Conservation (phyloP, 2,113 vertebrate species). For the Phyllopteryx taeniolatus region DNA sequence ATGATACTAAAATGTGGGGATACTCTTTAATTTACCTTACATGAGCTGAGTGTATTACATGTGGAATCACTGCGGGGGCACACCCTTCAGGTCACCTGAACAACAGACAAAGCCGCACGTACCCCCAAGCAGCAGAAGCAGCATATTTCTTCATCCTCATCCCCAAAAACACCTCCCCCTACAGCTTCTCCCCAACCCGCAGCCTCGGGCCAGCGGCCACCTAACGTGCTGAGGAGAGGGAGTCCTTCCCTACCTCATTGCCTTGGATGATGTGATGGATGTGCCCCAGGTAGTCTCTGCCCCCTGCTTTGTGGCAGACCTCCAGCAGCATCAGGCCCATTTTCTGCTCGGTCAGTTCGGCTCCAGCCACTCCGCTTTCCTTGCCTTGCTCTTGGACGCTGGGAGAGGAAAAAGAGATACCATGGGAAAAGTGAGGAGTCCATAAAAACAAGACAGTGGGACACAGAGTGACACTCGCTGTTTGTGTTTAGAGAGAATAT, state of each 20-base stretch:
- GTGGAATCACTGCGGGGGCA: conserved; percentile 40
- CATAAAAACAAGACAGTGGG: not conserved
- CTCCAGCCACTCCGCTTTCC: conserved; percentile 68
- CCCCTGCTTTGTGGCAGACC: conserved; percentile 99
- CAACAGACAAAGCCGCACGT: conserved; percentile 47
- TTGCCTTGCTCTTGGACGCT: conserved; percentile 74
- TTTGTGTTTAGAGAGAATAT: too few species aligned
- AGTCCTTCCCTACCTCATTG: conserved; percentile 98
- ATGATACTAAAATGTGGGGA: conserved; percentile 22
- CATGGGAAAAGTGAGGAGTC: not conserved
- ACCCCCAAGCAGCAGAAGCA: conserved; percentile 40
- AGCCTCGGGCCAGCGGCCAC: conserved; percentile 90
- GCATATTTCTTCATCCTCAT: conserved; percentile 73
- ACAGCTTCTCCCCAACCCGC: conserved; percentile 79
- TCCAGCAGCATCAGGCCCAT: conserved; percentile 96
- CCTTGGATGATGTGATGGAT: conserved; percentile 99
- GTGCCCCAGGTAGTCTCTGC: conserved; percentile 93
- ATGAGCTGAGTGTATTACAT: conserved; percentile 26
- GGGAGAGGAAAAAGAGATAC: conserved; percentile 44
- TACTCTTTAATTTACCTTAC: conserved; percentile 11
- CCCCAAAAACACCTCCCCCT: conserved; percentile 57
- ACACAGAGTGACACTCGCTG: not conserved
- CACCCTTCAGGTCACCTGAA: conserved; percentile 56
- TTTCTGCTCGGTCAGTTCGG: conserved; percentile 96
- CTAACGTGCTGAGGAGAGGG: conserved; percentile 95